A percentile compares a stretch with the other conserved stretches of the same genome.
Evolutionary conservation across 2,113 vertebrate genomes (phyloP).

Genomic region (Natator depressus): DNA sequence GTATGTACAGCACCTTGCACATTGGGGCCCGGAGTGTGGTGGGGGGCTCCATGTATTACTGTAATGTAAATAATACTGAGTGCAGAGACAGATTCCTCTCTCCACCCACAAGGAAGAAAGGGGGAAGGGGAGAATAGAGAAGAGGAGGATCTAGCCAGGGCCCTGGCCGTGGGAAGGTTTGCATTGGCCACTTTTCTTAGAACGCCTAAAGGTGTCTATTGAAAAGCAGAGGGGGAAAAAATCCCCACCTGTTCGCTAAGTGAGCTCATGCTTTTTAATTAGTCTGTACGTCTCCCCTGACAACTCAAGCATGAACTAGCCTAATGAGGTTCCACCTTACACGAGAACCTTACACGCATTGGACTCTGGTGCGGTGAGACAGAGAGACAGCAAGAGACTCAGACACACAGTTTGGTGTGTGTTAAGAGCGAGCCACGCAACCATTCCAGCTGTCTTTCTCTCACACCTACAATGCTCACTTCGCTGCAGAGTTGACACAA

Average conservation of each 20-base stretch:
- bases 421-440: background rate
- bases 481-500: background rate
- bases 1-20: background rate
- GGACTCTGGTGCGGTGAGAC: background rate
- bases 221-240: background rate
- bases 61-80: background rate
- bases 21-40: background rate
- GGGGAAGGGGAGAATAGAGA: background rate
- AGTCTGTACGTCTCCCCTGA: background rate
- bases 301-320: background rate
- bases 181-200: background rate
- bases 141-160: background rate
- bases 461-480: background rate
- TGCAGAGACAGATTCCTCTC: background rate
- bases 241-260: background rate
- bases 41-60: background rate
- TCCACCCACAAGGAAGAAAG: background rate
- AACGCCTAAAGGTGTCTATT: background rate
- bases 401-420: background rate
- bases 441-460: rapidly evolving
- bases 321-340: background rate
- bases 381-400: background rate
- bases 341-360: background rate
- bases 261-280: background rate
- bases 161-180: background rate